phyloP scores from a whole-genome alignment of 2,113 vertebrate genomes.

The Eulemur rufifrons region DNA sequence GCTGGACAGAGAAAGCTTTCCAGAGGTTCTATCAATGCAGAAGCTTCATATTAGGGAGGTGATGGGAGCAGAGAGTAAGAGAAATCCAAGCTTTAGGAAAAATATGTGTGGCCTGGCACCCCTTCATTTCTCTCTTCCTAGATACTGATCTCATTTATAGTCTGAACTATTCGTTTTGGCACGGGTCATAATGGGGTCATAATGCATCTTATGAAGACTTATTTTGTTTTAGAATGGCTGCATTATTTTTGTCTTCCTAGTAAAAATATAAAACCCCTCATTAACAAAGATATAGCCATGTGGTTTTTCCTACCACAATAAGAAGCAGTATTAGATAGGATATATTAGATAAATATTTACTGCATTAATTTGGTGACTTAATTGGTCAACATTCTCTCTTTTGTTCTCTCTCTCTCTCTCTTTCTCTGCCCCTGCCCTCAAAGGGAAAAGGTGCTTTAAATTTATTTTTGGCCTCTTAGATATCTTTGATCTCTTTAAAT shows the following conservation, averaged over 20 bases:
- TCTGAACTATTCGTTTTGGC: neutral
- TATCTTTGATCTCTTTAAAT: slow-evolving; percentile 13
- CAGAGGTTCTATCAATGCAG: neutral
- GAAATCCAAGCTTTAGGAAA: neutral
- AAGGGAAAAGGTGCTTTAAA: neutral
- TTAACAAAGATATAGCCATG: neutral
- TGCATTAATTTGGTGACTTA: neutral
- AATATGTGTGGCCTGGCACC: neutral
- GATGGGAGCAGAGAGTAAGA: neutral
- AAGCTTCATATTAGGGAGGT: neutral
- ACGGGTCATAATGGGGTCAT: neutral
- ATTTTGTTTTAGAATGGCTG: slow-evolving; percentile 5
- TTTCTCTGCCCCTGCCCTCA: neutral
- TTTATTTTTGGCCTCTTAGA: neutral
- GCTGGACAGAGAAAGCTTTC: neutral
- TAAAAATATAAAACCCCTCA: neutral
- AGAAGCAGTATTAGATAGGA: neutral
- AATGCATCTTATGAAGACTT: neutral
- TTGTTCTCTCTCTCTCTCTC: neutral
- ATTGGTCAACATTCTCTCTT: neutral
- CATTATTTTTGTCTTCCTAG: slow-evolving; percentile 15
- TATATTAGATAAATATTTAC: neutral
- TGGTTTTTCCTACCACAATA: neutral
- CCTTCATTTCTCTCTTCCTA: neutral
- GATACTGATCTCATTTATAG: neutral